These are phyloP conservation scores for Chaenodraco wilsoni DNA, from an alignment of 2,797 vertebrate species.

Conservation along the genomic window DNA sequence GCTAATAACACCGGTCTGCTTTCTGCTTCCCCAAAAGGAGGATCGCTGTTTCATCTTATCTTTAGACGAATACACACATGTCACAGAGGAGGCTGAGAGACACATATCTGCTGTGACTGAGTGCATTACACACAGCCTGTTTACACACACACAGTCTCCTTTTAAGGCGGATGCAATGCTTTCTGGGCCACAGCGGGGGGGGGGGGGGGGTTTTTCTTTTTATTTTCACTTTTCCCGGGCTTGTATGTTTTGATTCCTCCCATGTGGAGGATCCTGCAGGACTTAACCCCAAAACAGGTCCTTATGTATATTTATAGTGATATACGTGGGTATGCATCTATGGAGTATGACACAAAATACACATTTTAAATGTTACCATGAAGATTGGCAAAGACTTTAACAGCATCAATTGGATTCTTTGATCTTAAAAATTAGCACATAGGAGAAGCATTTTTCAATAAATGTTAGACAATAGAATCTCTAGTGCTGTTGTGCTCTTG, in stretches of 20 bases:
- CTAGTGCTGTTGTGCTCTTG: not conserved
- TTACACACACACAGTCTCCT: slow-evolving; percentile 47
- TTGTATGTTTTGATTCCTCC: slow-evolving; percentile 38
- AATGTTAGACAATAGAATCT: not conserved
- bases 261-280: slow-evolving; percentile 24
- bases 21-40: not conserved
- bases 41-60: not conserved
- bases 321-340: not conserved
- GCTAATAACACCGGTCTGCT: not conserved
- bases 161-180: slow-evolving; percentile 58
- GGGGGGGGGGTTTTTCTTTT: not conserved
- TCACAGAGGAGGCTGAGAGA: not conserved
- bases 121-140: slow-evolving; percentile 49
- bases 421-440: too few species aligned
- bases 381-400: not conserved
- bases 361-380: not conserved
- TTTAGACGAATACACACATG: slow-evolving; percentile 4
- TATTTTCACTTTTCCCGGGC: slow-evolving; percentile 59
- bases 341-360: not conserved
- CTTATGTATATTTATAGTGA: not conserved
- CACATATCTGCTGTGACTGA: not conserved
- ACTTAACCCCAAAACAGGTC: not conserved
- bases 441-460: too few species aligned
- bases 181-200: slow-evolving; percentile 44
- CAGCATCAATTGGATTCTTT: too few species aligned